Evolutionary conservation across 1,140 invertebrate genomes (phyloP).

Genomic region (Battus philenor): DNA sequence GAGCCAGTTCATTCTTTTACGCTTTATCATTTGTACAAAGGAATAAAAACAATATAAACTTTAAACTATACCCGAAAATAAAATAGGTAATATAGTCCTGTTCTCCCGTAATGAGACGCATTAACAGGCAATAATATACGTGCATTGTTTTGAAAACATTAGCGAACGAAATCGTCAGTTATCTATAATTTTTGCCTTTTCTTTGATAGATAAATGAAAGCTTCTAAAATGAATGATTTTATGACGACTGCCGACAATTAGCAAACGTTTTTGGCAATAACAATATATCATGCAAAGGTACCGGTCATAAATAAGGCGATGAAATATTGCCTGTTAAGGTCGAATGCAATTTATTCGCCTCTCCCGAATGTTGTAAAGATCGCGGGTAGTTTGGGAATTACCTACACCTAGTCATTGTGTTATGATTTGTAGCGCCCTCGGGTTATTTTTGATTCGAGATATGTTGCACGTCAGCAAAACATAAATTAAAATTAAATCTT

Average conservation of each 20-base stretch:
- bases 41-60: too few relatives aligned
- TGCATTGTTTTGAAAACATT: too few relatives aligned
- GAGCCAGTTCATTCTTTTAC: too few relatives aligned
- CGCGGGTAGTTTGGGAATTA: conserved; percentile 50
- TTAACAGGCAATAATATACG: too few relatives aligned
- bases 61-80: too few relatives aligned
- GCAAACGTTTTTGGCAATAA: conserved; percentile 3
- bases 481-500: too few relatives aligned
- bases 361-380: conserved; percentile 58
- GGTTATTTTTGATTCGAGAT: conserved; percentile 58
- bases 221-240: conserved; percentile 10
- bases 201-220: too few relatives aligned
- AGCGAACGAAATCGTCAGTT: too few relatives aligned
- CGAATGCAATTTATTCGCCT: conserved; percentile 66
- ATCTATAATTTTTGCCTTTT: too few relatives aligned
- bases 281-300: conserved; percentile 25
- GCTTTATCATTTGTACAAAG: too few relatives aligned
- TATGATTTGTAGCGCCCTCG: conserved; percentile 69
- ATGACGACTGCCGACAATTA: conserved; percentile 8
- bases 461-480: conserved; percentile 44
- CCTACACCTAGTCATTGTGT: conserved; percentile 68
- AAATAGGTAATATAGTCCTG: too few relatives aligned
- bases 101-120: too few relatives aligned
- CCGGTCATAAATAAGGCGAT: conserved; percentile 62
- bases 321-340: conserved; percentile 68